Conservation (phyloP, 2,888 invertebrate species). For the Alitta virens region DNA sequence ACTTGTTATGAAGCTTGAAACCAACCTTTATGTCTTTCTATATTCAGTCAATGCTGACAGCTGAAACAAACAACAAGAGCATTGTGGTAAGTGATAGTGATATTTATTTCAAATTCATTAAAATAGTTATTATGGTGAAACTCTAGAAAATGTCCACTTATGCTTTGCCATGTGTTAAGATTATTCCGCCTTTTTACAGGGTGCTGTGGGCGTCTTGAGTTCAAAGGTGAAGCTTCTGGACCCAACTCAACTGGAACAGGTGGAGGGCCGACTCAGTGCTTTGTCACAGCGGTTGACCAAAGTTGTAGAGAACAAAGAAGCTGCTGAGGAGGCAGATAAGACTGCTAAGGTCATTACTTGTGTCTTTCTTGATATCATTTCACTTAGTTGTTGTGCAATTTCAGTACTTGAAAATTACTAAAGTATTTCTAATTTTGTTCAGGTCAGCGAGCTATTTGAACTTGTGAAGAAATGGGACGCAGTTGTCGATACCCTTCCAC, state of each 20-base stretch:
- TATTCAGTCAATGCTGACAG: conserved; percentile 35
- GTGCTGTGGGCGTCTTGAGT: conserved; percentile 75
- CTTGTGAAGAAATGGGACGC: conserved; percentile 82
- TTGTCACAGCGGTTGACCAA: conserved; percentile 77
- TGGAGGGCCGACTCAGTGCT: conserved; percentile 76
- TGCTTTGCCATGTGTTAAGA: background rate
- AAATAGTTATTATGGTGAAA: too few species aligned
- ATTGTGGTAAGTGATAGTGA: conserved; percentile 51
- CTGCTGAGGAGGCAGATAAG: conserved; percentile 60
- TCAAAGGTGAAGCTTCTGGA: conserved; percentile 79
- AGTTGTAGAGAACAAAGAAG: conserved; percentile 63
- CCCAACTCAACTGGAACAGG: conserved; percentile 76
- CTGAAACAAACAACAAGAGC: conserved; percentile 55
- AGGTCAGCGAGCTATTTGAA: conserved; percentile 83
- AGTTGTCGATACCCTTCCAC: conserved; percentile 74
- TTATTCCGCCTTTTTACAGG: conserved; percentile 55
- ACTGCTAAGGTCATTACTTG: conserved; percentile 58
- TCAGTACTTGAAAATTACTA: too few species aligned
- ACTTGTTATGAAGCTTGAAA: too few species aligned
- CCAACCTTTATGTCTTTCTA: too few species aligned
- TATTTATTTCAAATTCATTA: background rate
- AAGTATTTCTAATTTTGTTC: background rate
- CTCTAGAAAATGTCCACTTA: too few species aligned
- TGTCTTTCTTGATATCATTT: too few species aligned
- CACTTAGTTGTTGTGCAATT: too few species aligned